Evolutionary conservation across 2,888 invertebrate species (phyloP), one percentile per base, ranked within the genome.

Genomic region (Mesorhabditis belari): DNA sequence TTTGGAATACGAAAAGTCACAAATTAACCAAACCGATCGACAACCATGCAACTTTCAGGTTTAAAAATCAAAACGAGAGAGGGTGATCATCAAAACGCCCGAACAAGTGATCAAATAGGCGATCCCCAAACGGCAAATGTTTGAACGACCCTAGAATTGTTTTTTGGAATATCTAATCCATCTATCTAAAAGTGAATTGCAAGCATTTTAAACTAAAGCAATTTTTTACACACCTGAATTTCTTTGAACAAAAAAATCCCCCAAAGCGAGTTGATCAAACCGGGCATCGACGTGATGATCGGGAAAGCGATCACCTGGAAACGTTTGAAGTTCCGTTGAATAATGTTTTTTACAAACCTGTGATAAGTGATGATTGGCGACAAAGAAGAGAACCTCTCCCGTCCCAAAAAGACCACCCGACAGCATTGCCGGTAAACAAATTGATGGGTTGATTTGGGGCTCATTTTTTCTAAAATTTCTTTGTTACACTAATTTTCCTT

Each of bases 281-380:
- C 71, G 19, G 73, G 70, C 12, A 67, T 61, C 58, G 67, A 68
- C 2, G 70, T 61, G 12, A 67, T 62, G 23, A 73, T 68, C 49
- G 73, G 73, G 55, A 68, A 71, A 23, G 67, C 73, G 44, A 73
- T 70, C 4, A 69, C 66, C 72, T 70, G 55, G 58, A 62, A 49
- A 55, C 3, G 21, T 21, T n/a, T n/a, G n/a, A n/a, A 35, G 23
- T 19, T 27, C 3, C 25, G 29, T 6, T 17, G 12, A 6, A 53
- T 35, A 35, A 35, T 12, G 6, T 35, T 12, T 2, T 17, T 12
- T 2, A 28, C n/a, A 24, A 29, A 71, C 71, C 68, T 73, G 73
- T 63, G 67, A 67, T 54, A 73, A 59, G 63, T 73, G 66, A 29
- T 73, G 69, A 57, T 70, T 71, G 1, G 73, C 71, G 54, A 69